These are phyloP conservation scores for Clarias magur DNA, from an alignment of 2,113 vertebrate species.

Conservation along the genomic window DNA sequence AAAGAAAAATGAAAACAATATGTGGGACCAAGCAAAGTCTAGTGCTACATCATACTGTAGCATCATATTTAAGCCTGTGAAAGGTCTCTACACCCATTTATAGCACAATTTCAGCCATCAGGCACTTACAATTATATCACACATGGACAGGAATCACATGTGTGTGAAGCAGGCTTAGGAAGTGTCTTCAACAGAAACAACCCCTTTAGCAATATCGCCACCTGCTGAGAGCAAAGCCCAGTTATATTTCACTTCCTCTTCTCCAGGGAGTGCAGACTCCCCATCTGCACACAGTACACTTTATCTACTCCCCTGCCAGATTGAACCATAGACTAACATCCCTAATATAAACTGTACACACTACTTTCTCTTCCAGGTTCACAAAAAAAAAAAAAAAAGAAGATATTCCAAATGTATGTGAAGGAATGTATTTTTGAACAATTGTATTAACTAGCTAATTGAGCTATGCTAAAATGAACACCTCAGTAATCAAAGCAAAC, in stretches of 20 bases:
- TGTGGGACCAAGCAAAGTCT: not conserved
- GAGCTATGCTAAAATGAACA: not conserved
- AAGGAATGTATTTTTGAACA: not conserved
- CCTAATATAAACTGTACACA: not conserved
- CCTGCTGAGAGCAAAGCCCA: constrained; percentile 26
- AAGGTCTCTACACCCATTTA: not conserved
- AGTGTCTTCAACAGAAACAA: not conserved
- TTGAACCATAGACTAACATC: not conserved
- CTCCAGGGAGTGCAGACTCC: not conserved
- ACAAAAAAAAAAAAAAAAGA: not conserved
- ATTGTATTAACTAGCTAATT: not conserved
- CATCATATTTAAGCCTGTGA: not conserved
- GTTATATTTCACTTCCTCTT: not conserved
- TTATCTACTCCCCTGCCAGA: not conserved
- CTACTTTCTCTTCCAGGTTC: not conserved
- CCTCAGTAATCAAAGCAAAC: too few species aligned
- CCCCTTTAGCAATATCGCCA: constrained; percentile 35
- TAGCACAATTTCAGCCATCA: not conserved
- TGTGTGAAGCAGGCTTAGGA: not conserved
- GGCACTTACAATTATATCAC: not conserved
- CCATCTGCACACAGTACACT: not conserved
- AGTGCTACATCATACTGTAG: not conserved
- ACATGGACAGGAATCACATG: not conserved
- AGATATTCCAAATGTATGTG: too few species aligned
- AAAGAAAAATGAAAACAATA: not conserved